Percentiles rank a stretch among this genome's conserved stretches.
Evolutionary conservation across 2,797 vertebrate genomes (phyloP).

Genomic region (Lagorchestes hirsutus): DNA sequence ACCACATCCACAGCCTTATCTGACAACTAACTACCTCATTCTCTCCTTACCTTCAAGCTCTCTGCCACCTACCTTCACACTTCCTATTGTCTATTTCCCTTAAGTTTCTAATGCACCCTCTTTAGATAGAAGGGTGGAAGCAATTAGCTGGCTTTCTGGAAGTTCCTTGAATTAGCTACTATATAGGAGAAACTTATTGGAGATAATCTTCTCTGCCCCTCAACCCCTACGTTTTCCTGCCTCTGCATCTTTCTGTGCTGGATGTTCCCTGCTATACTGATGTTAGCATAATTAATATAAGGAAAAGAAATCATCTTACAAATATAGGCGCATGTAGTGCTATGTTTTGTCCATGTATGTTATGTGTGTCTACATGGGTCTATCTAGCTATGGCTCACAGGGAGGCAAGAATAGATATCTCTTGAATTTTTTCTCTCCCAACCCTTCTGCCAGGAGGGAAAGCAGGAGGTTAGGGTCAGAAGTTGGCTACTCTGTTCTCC

Average conservation of each 20-base stretch:
- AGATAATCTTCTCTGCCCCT: neutral
- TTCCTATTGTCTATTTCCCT: neutral
- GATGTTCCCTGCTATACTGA: neutral
- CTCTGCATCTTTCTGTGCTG: neutral
- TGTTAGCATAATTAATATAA: neutral
- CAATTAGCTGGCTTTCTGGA: neutral
- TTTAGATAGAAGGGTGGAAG: neutral
- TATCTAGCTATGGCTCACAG: neutral
- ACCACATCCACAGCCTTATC: neutral
- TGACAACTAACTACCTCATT: neutral
- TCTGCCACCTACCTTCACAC: neutral
- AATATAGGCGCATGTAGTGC: neutral
- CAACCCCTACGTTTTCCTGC: neutral
- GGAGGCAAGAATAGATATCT: neutral
- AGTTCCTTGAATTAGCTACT: too few species aligned
- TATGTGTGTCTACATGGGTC: neutral
- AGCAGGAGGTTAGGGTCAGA: neutral
- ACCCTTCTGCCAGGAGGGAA: too few species aligned
- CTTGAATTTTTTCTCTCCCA: neutral
- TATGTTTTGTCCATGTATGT: neutral
- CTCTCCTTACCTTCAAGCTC: neutral
- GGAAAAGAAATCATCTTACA: neutral
- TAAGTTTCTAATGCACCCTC: neutral
- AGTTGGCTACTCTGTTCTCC: neutral
- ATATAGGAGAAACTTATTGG: too few species aligned